Evolutionary conservation across 2,113 vertebrate genomes (phyloP).

Genomic region (Haemorhous mexicanus): DNA sequence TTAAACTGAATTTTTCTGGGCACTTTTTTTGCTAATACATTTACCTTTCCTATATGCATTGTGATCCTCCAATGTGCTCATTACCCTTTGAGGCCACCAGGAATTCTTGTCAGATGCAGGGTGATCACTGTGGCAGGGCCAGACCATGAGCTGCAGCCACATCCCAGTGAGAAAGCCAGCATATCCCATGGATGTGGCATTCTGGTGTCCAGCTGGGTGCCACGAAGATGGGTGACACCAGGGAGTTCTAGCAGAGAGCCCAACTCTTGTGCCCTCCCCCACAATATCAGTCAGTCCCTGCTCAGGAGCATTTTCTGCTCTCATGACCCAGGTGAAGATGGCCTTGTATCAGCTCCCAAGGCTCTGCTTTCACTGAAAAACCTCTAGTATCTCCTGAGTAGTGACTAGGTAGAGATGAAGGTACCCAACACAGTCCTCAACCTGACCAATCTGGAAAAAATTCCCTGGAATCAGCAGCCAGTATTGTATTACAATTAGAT

Average conservation of each 20-base stretch:
- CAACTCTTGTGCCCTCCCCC: background rate
- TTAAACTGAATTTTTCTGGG: background rate
- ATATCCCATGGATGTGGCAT: background rate
- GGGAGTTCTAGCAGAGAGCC: background rate
- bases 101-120: background rate
- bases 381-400: background rate
- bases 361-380: background rate
- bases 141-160: background rate
- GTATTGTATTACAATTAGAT: background rate
- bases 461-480: background rate
- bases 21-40: background rate
- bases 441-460: background rate
- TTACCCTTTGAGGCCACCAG: fast-evolving
- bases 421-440: background rate
- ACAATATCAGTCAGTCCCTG: background rate
- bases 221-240: background rate
- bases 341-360: background rate
- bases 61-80: fast-evolving
- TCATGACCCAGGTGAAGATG: background rate
- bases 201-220: background rate
- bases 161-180: background rate
- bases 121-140: background rate
- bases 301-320: background rate
- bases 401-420: background rate
- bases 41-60: background rate